phyloP scores from a whole-genome alignment of 2,888 invertebrate species.

The Artemia sinica region DNA sequence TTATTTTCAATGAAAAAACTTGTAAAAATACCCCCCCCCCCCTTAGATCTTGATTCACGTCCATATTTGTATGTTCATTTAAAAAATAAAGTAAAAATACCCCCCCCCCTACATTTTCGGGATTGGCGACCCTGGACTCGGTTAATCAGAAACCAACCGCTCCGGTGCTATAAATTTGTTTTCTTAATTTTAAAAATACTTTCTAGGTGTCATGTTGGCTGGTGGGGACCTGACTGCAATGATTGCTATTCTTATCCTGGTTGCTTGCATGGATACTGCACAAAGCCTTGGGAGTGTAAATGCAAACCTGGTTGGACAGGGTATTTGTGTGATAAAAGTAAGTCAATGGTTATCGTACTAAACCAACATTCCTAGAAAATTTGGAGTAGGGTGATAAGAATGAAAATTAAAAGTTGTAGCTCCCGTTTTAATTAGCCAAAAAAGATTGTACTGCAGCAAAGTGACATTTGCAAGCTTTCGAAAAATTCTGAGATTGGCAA shows the following conservation, averaged over 20 bases:
- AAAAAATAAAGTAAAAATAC: too few species aligned
- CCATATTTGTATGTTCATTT: neutral
- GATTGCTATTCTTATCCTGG: conserved; percentile 63
- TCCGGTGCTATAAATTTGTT: conserved; percentile 15
- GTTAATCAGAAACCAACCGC: too few species aligned
- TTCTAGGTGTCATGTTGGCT: conserved; percentile 63
- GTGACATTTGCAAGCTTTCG: too few species aligned
- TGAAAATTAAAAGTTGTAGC: too few species aligned
- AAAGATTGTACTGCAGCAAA: too few species aligned
- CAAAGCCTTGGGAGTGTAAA: conserved; percentile 72
- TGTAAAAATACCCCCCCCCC: neutral
- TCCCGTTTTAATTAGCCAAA: too few species aligned
- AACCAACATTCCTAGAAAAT: too few species aligned
- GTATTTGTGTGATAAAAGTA: conserved; percentile 76
- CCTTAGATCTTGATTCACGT: conserved; percentile 10
- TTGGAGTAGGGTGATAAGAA: too few species aligned
- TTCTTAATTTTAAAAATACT: conserved; percentile 25
- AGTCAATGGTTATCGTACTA: conserved; percentile 24
- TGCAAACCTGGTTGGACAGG: conserved; percentile 78
- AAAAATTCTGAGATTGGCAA: too few species aligned
- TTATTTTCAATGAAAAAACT: neutral
- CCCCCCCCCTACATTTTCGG: too few species aligned
- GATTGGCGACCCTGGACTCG: too few species aligned
- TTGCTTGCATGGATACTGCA: conserved; percentile 66
- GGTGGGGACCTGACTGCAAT: conserved; percentile 56